phyloP scores from a whole-genome alignment of 2,797 vertebrate species.

The Erpetoichthys calabaricus region DNA sequence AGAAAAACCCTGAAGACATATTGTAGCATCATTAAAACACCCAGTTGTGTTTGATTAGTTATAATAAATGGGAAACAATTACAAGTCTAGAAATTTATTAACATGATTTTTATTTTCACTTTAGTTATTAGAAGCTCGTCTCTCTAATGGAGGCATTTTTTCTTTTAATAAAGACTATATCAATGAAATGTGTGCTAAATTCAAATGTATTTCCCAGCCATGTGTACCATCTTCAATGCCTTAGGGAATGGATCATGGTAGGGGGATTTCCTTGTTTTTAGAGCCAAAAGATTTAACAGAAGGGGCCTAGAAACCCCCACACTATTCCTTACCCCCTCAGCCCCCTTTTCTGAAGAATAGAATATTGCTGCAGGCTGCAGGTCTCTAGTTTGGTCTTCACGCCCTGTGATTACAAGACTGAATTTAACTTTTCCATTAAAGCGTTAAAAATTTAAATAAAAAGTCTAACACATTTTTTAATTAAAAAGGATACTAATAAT shows the following conservation, averaged over 20 bases:
- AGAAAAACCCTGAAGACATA: too few relatives aligned
- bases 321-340: too few relatives aligned
- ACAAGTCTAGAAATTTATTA: slow-evolving; percentile 38
- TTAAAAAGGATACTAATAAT: slow-evolving; percentile 78
- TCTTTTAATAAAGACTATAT: slow-evolving; percentile 39
- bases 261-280: too few relatives aligned
- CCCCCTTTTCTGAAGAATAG: neutral
- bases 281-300: too few relatives aligned
- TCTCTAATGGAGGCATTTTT: slow-evolving; percentile 52
- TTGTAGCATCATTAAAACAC: too few relatives aligned
- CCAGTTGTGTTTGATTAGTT: too few relatives aligned
- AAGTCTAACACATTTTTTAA: slow-evolving; percentile 64
- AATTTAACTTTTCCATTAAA: slow-evolving; percentile 64
- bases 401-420: slow-evolving; percentile 50
- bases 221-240: slow-evolving; percentile 30
- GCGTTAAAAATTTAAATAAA: slow-evolving; percentile 64
- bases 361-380: slow-evolving; percentile 2
- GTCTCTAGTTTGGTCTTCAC: slow-evolving; percentile 23
- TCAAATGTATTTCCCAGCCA: slow-evolving; percentile 39
- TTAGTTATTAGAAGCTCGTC: slow-evolving; percentile 46
- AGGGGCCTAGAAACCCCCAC: too few relatives aligned
- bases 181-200: slow-evolving; percentile 51
- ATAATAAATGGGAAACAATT: slow-evolving; percentile 19
- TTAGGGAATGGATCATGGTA: too few relatives aligned
- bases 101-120: slow-evolving; percentile 39